Base-by-base conservation (phyloP, 2,113 vertebrate species). In the Oenanthe melanoleuca region DNA sequence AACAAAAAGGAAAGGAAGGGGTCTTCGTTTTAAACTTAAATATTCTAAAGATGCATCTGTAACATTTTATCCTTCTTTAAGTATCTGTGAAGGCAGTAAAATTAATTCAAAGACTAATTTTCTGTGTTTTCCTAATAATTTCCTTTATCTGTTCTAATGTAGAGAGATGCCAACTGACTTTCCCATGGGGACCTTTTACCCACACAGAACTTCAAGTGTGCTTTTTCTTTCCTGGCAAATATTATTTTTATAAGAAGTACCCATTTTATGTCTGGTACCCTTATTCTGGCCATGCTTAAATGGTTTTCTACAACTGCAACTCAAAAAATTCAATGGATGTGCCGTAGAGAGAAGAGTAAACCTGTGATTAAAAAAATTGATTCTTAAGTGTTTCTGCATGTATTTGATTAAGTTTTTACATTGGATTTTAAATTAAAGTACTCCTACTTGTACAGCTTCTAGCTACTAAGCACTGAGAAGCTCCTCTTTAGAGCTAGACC, bases 1-100 rank as follows among this genome's bases (percentile, higher is more conserved):
- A 97, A 95, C 18, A 95, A 95, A 92, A 95, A 88, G 50, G 64
- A 81, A 40, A 44, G 47, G 28, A 91, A 37, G 11, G 66, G 77
- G 40, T 8, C 42, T 49, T 94, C n/a, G 17, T 75, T 92, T 96
- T 50, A 83, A 83, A 57, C 63, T 69, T 74, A 53, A 91, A 82
- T 45, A 69, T 40, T 55, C 50, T 75, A 53, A 94, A 91, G 33
- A n/a, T 4, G 1, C 29, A 83, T 34, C 28, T 80, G 21, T 55
- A 75, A 84, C 17, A 60, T 72, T 61, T n/a, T 65, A 14, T 72
- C 31, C 18, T 79, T 55, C 14, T 94, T 50, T 56, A 75, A 85
- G 65, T 50, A 91, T 2, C 14, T 2, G 4, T 8, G 9, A 93
- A 78, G 18, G 9, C 40, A 86, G 22, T 24, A 67, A 73, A 83